phyloP scores from a whole-genome alignment of 1,140 invertebrate species.

The Tetraneura akinire region DNA sequence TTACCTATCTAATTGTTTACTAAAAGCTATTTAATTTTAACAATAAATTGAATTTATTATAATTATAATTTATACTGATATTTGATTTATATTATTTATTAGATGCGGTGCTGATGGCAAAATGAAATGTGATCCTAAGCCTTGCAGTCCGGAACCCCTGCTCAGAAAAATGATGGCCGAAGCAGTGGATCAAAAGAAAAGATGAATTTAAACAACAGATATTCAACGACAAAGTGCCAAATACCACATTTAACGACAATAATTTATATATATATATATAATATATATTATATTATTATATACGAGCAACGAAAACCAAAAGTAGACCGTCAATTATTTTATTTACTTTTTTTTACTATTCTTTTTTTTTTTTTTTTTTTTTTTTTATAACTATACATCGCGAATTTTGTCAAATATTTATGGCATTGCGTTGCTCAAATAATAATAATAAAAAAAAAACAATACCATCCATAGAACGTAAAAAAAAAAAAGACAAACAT shows the following conservation, averaged over 20 bases:
- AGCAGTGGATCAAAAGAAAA: slow-evolving; percentile 72
- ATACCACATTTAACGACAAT: slow-evolving; percentile 20
- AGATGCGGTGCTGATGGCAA: slow-evolving; percentile 86
- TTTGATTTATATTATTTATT: slow-evolving; percentile 56
- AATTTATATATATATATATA: not conserved
- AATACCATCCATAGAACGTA: slow-evolving; percentile 29
- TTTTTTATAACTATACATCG: slow-evolving; percentile 15
- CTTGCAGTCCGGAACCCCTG: slow-evolving; percentile 84
- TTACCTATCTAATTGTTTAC: too few species aligned
- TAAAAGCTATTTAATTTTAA: too few species aligned
- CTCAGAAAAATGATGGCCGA: slow-evolving; percentile 83
- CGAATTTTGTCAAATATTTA: slow-evolving; percentile 10
- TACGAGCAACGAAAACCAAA: slow-evolving; percentile 39
- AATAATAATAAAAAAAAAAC: not conserved
- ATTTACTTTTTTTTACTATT: not conserved
- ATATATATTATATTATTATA: too few species aligned
- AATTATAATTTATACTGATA: too few species aligned
- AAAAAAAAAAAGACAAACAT: slow-evolving; percentile 41
- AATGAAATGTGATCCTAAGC: slow-evolving; percentile 89
- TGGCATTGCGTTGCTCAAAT: slow-evolving; percentile 36
- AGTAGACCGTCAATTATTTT: slow-evolving; percentile 43
- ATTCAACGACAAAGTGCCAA: slow-evolving; percentile 17
- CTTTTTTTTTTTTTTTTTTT: slow-evolving; percentile 25
- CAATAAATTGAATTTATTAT: too few species aligned
- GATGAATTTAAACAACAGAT: slow-evolving; percentile 63